Percentiles rank a stretch among this genome's conserved stretches.
Evolutionary conservation across 2,797 vertebrate species (phyloP).

Genomic region (Macroramphosus scolopax): DNA sequence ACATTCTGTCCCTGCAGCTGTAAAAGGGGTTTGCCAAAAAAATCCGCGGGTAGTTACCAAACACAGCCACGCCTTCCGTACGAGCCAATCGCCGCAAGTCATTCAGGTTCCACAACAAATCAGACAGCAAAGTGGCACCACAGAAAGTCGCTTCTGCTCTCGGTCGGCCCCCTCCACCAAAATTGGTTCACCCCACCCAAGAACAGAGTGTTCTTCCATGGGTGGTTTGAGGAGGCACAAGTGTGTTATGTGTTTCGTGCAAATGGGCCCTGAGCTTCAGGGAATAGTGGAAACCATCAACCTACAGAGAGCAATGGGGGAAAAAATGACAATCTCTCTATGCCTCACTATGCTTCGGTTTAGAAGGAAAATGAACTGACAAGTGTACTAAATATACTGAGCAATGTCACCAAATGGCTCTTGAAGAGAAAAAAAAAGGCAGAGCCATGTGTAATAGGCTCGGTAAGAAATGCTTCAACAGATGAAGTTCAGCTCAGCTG

Average conservation of each 20-base stretch:
- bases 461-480: slow-evolving; percentile 47
- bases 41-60: slow-evolving; percentile 42
- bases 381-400: slow-evolving; percentile 38
- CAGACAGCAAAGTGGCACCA: slow-evolving; percentile 47
- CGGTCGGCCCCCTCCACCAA: slow-evolving; percentile 39
- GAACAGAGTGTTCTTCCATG: slow-evolving; percentile 73
- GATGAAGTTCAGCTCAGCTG: slow-evolving; percentile 53
- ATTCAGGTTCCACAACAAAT: slow-evolving; percentile 56
- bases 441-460: slow-evolving; percentile 40
- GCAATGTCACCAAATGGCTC: slow-evolving; percentile 37
- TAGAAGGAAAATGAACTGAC: slow-evolving; percentile 16
- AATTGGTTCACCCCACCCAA: slow-evolving; percentile 60
- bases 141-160: slow-evolving; percentile 51
- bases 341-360: slow-evolving; percentile 31
- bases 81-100: slow-evolving; percentile 52
- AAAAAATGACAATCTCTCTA: slow-evolving; percentile 40
- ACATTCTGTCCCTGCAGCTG: slow-evolving; percentile 59
- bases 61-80: slow-evolving; percentile 46
- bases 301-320: slow-evolving; percentile 49
- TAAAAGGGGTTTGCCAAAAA: slow-evolving; percentile 52
- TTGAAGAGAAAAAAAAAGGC: slow-evolving; percentile 1
- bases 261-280: slow-evolving; percentile 50
- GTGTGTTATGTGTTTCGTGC: slow-evolving; percentile 53
- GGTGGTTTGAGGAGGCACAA: slow-evolving; percentile 61
- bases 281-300: slow-evolving; percentile 54